Percentiles rank a stretch among this genome's conserved stretches.
These are phyloP conservation scores for Spialia ferax DNA, from an alignment of 2,888 invertebrate species.

Conservation along the genomic window DNA sequence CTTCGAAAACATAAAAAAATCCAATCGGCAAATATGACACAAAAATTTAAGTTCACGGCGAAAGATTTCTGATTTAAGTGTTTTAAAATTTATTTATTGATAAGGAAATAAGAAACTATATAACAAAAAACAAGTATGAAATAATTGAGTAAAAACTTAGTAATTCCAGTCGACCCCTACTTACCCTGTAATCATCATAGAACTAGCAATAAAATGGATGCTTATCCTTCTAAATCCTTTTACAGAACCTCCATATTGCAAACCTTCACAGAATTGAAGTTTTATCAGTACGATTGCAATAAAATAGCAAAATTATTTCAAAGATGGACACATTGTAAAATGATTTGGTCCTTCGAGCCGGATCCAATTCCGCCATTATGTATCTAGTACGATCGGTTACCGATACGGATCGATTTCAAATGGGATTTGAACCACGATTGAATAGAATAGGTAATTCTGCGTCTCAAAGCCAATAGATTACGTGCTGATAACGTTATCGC, in stretches of 20 bases:
- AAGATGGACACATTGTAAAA: slow-evolving; percentile 7
- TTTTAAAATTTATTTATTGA: no score
- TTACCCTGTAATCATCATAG: neutral
- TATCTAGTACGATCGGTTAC: slow-evolving; percentile 38
- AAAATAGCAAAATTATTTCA: slow-evolving; percentile 5
- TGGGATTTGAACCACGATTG: slow-evolving; percentile 37
- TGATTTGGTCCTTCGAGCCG: slow-evolving; percentile 37
- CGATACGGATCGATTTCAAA: slow-evolving; percentile 36
- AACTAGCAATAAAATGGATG: neutral
- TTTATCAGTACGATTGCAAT: neutral
- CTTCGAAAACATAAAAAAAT: no score
- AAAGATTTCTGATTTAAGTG: no score
- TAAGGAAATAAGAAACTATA: no score
- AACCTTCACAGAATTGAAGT: neutral
- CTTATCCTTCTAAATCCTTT: neutral
- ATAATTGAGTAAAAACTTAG: no score
- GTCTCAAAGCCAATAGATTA: slow-evolving; percentile 36
- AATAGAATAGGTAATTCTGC: slow-evolving; percentile 34
- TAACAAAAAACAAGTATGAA: no score
- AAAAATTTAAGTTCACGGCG: no score
- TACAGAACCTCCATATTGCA: neutral
- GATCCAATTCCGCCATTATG: slow-evolving; percentile 35
- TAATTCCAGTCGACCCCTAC: no score
- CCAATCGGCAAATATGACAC: no score
- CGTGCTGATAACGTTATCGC: slow-evolving; percentile 26